Evolutionary conservation across 2,113 vertebrate genomes (phyloP).

Genomic region (Crotalus helleri): DNA sequence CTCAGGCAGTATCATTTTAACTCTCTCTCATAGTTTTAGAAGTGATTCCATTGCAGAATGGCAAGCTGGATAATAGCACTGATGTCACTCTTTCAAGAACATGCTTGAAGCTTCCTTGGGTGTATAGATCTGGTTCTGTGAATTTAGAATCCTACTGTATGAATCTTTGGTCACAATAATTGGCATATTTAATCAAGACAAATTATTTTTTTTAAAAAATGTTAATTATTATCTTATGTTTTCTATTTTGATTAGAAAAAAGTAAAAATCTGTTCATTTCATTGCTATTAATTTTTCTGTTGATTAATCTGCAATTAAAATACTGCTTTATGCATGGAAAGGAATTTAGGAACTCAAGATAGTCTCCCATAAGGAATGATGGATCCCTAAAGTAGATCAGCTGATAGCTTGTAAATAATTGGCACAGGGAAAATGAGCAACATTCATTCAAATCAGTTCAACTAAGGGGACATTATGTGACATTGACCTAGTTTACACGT

Average conservation of each 20-base stretch:
- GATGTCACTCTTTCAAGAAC: neutral
- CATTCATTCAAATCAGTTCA: neutral
- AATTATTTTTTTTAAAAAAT: neutral
- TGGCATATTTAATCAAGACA: neutral
- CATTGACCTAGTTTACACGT: neutral
- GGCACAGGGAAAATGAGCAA: neutral
- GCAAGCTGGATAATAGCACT: neutral
- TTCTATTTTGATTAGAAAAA: conserved; percentile 45
- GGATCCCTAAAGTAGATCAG: neutral
- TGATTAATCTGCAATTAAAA: neutral
- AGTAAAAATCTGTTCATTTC: conserved; percentile 30
- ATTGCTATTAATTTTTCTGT: neutral
- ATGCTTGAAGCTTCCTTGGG: neutral
- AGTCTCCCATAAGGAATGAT: neutral
- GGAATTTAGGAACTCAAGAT: neutral
- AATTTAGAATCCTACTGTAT: neutral
- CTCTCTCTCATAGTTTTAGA: neutral
- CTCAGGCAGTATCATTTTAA: neutral
- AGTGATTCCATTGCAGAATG: neutral
- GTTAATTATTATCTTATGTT: conserved; percentile 48
- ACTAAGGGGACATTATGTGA: neutral
- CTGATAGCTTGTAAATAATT: neutral
- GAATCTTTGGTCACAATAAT: conserved; percentile 23
- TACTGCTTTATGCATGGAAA: neutral
- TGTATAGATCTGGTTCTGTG: neutral